Conservation (phyloP, 2,888 invertebrate species). For the Omphaloscelis lunosa region DNA sequence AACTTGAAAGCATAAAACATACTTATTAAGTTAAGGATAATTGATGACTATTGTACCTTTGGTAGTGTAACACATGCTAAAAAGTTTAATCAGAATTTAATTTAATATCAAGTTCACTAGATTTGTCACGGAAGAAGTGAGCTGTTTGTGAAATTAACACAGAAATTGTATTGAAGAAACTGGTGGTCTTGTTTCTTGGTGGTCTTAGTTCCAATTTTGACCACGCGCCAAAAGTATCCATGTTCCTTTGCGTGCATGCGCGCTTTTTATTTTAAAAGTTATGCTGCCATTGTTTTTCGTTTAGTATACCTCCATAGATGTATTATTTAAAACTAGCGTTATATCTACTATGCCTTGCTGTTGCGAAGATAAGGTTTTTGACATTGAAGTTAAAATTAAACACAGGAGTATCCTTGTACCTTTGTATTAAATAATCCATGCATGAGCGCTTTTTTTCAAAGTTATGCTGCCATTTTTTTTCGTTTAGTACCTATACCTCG, state of each 20-base stretch:
- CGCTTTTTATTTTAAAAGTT: not conserved
- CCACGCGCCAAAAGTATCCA: not conserved
- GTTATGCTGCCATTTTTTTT: not conserved
- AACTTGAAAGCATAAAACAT: too few relatives aligned
- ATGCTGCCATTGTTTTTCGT: not conserved
- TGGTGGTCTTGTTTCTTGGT: too few relatives aligned
- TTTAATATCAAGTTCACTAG: too few relatives aligned
- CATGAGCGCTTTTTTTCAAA: not conserved
- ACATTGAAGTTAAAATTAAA: slow-evolving; percentile 10
- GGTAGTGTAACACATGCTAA: too few relatives aligned
- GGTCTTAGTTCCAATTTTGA: too few relatives aligned
- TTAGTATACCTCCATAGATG: not conserved
- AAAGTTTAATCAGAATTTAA: too few relatives aligned
- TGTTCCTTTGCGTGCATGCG: not conserved
- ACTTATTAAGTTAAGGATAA: too few relatives aligned
- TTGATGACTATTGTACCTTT: too few relatives aligned
- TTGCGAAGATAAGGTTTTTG: slow-evolving; percentile 22
- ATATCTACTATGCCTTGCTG: not conserved
- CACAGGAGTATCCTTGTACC: not conserved
- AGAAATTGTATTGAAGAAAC: not conserved
- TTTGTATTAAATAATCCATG: too few relatives aligned
- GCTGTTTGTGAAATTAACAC: too few relatives aligned
- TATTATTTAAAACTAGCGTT: too few relatives aligned
- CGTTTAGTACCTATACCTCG: not conserved
- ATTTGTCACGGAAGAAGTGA: too few relatives aligned